Base-by-base conservation (phyloP, 2,888 invertebrate species). In the Acanthopleura granulata region DNA sequence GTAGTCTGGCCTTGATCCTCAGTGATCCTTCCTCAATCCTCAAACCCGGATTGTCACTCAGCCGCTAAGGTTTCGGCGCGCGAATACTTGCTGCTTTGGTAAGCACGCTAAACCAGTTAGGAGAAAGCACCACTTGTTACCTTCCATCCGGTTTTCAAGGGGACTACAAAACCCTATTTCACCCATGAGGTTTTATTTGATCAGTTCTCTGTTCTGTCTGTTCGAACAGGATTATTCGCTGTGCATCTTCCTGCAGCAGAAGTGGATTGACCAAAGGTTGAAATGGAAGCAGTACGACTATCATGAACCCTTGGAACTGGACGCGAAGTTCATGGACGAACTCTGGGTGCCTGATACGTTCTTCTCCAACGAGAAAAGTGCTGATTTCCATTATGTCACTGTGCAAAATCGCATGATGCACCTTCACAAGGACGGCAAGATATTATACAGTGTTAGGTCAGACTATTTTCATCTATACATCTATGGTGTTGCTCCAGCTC, bases 351-450 rank as follows among this genome's bases (percentile, higher is more conserved):
- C 71, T 30, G 71, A 71, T 71, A 40, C 50, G 1, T 71, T 71
- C 50, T 71, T 71, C n/a, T 71, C 71, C 29, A 71, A 71, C 27
- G 71, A 71, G 25, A 71, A 71, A 27, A 71, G 50, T 12, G 71
- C 40, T 16, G 40, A 40, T n/a, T 71, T 71, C 40, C 71, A 71
- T 49, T 71, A 49, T 12, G 49, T 71, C n/a, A 71, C 49, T 11
- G 71, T 71, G 9, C 71, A 18, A 40, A 71, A 71, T 16, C 40
- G 71, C n/a, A 71, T 71, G 71, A 71, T 71, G 71, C 71, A 71
- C 16, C 71, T 71, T 9, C 25, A n/a, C 40, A 29, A 25, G 25
- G 27, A 49, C 25, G 71, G 71, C 16, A 49, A n/a, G 22, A 71
- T 71, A 6, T 25, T 71, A 27, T 71, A 71, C 49, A 71, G 71